A percentile compares a stretch with the other conserved stretches of the same genome.
These are phyloP conservation scores for Cisticola juncidis DNA, from an alignment of 2,113 vertebrate genomes.

Conservation along the genomic window DNA sequence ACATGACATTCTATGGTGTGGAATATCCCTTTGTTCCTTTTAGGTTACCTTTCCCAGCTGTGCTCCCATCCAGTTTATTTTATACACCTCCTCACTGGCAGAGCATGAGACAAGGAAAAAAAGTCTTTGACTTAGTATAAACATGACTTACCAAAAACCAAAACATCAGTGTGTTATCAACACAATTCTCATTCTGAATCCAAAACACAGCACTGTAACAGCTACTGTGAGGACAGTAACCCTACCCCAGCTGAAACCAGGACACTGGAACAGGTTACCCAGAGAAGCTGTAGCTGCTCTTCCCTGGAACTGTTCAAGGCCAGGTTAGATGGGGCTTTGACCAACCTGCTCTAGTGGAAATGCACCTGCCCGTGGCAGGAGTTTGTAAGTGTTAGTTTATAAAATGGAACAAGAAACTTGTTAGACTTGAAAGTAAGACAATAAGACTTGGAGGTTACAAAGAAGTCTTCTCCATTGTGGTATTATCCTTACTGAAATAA, in stretches of 20 bases:
- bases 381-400: neutral
- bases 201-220: neutral
- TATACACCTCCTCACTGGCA: neutral
- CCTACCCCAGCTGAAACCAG: neutral
- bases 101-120: neutral
- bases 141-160: fast-evolving
- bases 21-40: neutral
- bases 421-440: neutral
- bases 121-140: neutral
- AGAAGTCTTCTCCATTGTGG: neutral
- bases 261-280: neutral
- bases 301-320: neutral
- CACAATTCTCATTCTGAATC: neutral
- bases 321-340: neutral
- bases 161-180: neutral
- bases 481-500: neutral
- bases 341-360: neutral
- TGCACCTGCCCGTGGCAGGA: neutral
- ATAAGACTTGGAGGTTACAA: neutral
- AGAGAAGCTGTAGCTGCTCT: neutral
- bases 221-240: neutral
- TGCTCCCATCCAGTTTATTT: neutral
- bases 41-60: neutral
- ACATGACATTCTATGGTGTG: neutral
- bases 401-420: neutral